Conservation (phyloP, 2,113 vertebrate species). For the mouse (Mus musculus) region DNA sequence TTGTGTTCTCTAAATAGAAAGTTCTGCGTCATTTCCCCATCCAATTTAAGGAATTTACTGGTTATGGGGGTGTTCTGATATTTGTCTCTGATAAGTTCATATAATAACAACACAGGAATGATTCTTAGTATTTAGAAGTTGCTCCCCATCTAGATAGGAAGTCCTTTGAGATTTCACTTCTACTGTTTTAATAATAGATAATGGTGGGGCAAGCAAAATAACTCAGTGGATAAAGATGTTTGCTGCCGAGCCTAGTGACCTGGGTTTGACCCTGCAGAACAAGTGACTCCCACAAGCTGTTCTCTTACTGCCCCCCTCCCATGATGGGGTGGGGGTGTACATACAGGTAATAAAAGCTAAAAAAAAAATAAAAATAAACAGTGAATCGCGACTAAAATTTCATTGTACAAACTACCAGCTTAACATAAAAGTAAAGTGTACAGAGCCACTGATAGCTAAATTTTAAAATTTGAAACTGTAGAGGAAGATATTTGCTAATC, state of each 20-base stretch:
- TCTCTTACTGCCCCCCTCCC: neutral
- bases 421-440: neutral
- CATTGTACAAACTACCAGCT: conserved; percentile 17
- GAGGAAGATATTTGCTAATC: neutral
- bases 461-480: conserved; percentile 1
- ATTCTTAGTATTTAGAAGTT: conserved; percentile 60
- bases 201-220: neutral
- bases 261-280: neutral
- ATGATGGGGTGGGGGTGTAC: neutral
- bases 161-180: conserved; percentile 55
- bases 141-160: conserved; percentile 50
- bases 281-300: neutral
- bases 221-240: neutral
- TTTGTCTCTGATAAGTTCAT: conserved; percentile 53
- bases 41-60: conserved; percentile 49
- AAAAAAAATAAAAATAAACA: neutral
- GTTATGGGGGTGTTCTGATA: conserved; percentile 3
- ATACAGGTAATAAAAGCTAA: neutral
- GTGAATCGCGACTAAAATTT: conserved; percentile 40
- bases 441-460: neutral
- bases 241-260: neutral
- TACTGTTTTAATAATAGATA: conserved; percentile 61
- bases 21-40: conserved; percentile 34
- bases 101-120: neutral
- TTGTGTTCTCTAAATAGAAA: conserved; percentile 38